These are phyloP conservation scores for Alosa sapidissima DNA, from an alignment of 2,797 vertebrate genomes.

Conservation along the genomic window DNA sequence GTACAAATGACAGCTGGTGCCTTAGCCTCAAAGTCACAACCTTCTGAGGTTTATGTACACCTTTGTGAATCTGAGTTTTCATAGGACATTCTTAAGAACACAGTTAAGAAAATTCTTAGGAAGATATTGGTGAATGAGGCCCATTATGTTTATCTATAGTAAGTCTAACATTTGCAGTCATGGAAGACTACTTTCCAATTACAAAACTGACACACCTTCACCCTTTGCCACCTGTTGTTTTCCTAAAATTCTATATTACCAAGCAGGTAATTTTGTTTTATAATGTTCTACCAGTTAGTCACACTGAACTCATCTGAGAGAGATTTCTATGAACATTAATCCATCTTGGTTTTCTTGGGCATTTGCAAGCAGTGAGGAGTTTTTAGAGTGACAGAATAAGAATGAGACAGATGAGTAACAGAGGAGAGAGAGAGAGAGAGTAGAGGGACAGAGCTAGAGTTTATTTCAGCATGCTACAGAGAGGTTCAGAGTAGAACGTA, in stretches of 20 bases:
- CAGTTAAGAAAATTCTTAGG: too few relatives aligned
- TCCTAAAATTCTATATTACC: not conserved
- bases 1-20: too few relatives aligned
- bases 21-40: too few relatives aligned
- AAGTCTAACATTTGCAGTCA: not conserved
- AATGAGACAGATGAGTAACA: conserved; percentile 64
- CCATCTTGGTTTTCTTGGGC: not conserved
- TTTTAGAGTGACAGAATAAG: conserved; percentile 78
- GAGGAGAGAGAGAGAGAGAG: conserved; percentile 73
- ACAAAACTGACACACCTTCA: not conserved
- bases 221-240: not conserved
- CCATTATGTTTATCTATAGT: not conserved
- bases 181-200: not conserved
- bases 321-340: not conserved
- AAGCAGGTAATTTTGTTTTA: not conserved
- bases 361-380: not conserved
- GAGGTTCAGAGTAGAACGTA: conserved; percentile 80
- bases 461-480: conserved; percentile 98
- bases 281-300: not conserved
- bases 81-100: too few relatives aligned
- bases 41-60: too few relatives aligned
- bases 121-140: too few relatives aligned
- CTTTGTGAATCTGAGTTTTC: too few relatives aligned
- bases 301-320: not conserved
- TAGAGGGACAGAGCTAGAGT: conserved; percentile 89